Evolutionary conservation across 2,888 invertebrate genomes (phyloP), one percentile per base, ranked within the genome.

Genomic region (Erebia ligea): DNA sequence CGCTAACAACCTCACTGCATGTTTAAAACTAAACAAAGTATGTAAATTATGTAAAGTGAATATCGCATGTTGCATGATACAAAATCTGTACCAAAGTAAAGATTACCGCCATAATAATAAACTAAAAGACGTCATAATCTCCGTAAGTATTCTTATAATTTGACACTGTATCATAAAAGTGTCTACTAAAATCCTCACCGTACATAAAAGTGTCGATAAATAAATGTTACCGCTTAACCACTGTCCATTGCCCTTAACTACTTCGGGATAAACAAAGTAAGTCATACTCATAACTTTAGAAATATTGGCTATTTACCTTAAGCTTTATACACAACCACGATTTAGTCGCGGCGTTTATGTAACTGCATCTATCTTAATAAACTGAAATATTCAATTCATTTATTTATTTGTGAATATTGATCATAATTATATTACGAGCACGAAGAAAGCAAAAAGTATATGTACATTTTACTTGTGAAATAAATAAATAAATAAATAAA

Each of bases 181-280:
- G 67, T 57, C 50, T 61, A 48, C 58, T 67, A 67, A 67, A 67
- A 59, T 59, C 67, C 48, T 69, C 48, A 45, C 19, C 25, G 56
- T 64, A 25, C 62, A 70, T 73, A 69, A 76, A 79, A 76, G 77
- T 80, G 81, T 78, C 77, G 76, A 76, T 77, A 76, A 75, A 78
- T 73, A 75, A 69, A 64, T 61, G 69, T 69, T 69, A 69, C 68
- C 59, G 68, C 72, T 77, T 70, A 68, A 75, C 75, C 75, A 76
- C 78, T 78, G 80, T 77, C 79, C 79, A 80, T 81, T 79, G 82
- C 78, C 73, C 77, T 73, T 79, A 76, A 79, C 76, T 75, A 77
- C 76, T 75, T 76, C 75, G 74, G 76, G 78, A 77, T 81, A 80
- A 81, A 84, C 81, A 82, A 81, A 81, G 78, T 79, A 76, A 80